phyloP scores from a whole-genome alignment of 2,888 invertebrate species.

The Lasioglossum vierecki region DNA sequence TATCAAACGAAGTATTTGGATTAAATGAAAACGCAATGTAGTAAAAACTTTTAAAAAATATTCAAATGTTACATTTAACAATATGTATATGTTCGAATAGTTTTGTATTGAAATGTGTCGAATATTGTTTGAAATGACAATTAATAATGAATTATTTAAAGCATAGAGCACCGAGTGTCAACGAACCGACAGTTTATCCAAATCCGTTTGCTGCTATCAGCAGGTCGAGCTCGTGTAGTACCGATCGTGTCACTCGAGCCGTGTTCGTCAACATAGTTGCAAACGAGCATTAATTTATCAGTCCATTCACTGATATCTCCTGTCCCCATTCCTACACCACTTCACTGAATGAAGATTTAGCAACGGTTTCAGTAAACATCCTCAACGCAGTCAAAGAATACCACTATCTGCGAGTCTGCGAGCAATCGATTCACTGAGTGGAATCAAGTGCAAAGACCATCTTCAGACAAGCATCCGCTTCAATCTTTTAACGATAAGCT shows the following conservation, averaged over 20 bases:
- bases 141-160: neutral
- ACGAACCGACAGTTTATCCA: neutral
- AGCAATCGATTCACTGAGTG: neutral
- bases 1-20: neutral
- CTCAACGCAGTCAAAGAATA: neutral
- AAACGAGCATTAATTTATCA: conserved; percentile 14
- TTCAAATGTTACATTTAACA: neutral
- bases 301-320: conserved; percentile 29
- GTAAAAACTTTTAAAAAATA: neutral
- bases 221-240: neutral
- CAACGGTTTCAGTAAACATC: conserved; percentile 22
- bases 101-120: neutral
- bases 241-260: neutral
- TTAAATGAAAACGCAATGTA: neutral
- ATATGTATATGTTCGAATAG: neutral
- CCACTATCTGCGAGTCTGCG: conserved; percentile 4
- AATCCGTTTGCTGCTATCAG: neutral
- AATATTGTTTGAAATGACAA: neutral
- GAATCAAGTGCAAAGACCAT: conserved; percentile 6
- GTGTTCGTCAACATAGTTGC: conserved; percentile 8
- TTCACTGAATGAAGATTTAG: conserved; percentile 34
- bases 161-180: neutral
- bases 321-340: conserved; percentile 15
- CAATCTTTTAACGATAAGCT: neutral
- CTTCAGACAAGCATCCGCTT: neutral